phyloP scores from a whole-genome alignment of 1,140 invertebrate genomes.

The Lucilia cuprina region DNA sequence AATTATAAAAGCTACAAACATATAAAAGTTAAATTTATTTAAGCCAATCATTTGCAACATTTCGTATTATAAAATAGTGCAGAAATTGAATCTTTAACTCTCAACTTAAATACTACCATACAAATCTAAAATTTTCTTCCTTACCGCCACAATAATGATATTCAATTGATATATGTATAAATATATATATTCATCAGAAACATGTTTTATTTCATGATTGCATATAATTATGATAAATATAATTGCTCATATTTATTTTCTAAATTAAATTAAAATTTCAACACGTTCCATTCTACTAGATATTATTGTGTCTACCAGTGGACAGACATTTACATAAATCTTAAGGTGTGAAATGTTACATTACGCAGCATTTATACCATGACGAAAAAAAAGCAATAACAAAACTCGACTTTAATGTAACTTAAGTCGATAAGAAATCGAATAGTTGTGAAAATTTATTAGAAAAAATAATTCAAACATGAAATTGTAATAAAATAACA shows the following conservation, averaged over 20 bases:
- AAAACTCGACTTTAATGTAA: background rate
- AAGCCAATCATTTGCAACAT: too few relatives aligned
- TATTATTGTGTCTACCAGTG: too few relatives aligned
- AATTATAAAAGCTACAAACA: too few relatives aligned
- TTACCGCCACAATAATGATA: too few relatives aligned
- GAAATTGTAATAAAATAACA: conserved; percentile 13
- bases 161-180: too few relatives aligned
- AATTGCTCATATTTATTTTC: conserved; percentile 14
- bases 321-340: conserved; percentile 24
- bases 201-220: background rate
- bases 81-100: too few relatives aligned
- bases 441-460: background rate
- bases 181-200: too few relatives aligned
- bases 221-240: conserved; percentile 12
- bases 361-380: conserved; percentile 9
- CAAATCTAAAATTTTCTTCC: too few relatives aligned
- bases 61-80: too few relatives aligned
- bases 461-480: conserved; percentile 8
- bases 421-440: background rate
- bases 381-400: too few relatives aligned
- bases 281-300: background rate
- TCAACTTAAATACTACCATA: too few relatives aligned
- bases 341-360: conserved; percentile 32
- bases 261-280: conserved; percentile 4
- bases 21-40: too few relatives aligned